These are phyloP conservation scores for Gorsachius magnificus DNA, from an alignment of 2,797 vertebrate species.

Conservation along the genomic window DNA sequence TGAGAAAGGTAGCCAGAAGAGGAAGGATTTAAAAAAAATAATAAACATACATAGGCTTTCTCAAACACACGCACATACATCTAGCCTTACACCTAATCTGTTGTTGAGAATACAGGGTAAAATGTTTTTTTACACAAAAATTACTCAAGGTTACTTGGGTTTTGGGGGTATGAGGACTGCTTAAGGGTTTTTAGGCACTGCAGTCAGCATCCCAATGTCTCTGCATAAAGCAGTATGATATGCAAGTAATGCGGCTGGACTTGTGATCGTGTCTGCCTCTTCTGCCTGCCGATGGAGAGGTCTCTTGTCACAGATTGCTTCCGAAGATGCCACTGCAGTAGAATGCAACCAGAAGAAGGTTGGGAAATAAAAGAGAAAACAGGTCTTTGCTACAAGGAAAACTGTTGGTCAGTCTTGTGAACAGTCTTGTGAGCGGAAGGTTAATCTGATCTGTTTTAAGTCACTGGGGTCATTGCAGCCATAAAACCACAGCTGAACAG, in stretches of 20 bases:
- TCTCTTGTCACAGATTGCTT: neutral
- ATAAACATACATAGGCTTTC: neutral
- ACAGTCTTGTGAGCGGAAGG: neutral
- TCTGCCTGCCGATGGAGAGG: neutral
- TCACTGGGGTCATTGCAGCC: neutral
- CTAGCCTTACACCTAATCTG: neutral
- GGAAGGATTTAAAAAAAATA: neutral
- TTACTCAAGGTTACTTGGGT: neutral
- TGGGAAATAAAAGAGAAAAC: neutral
- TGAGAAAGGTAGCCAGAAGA: neutral
- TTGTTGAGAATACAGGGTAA: neutral
- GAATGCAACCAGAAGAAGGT: neutral
- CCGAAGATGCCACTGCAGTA: neutral
- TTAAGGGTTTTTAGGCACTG: neutral
- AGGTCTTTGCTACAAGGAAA: neutral
- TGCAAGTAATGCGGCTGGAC: neutral
- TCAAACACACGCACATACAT: neutral
- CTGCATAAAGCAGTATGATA: neutral
- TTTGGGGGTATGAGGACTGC: neutral
- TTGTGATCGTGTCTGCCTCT: neutral
- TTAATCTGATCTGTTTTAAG: constrained; percentile 9
- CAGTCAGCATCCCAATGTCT: neutral
- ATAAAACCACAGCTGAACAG: neutral
- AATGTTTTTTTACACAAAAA: neutral
- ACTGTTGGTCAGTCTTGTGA: neutral